phyloP scores from a whole-genome alignment of 2,113 vertebrate species.

The Myrmophylax atrothorax region DNA sequence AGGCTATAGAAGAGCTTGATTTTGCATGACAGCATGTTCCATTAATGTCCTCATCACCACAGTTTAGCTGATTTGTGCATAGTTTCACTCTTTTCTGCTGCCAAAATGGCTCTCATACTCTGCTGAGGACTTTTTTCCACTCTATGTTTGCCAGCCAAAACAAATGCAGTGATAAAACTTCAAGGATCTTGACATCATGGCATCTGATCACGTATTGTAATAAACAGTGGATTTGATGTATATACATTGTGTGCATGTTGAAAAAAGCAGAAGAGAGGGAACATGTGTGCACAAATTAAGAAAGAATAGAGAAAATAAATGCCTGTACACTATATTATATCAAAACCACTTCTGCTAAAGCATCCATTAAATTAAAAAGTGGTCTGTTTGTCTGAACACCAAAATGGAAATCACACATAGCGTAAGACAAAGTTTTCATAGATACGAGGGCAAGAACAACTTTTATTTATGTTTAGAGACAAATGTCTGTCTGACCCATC shows the following conservation, averaged over 20 bases:
- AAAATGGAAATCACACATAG: background rate
- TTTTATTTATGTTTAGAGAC: background rate
- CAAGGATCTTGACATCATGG: background rate
- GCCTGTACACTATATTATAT: background rate
- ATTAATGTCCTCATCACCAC: accelerated
- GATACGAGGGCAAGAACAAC: background rate
- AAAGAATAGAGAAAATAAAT: background rate
- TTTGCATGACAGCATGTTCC: background rate
- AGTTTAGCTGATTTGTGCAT: background rate
- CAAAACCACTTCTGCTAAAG: background rate
- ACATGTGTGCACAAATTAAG: background rate
- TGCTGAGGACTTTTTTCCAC: background rate
- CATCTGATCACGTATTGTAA: accelerated
- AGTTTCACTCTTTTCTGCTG: background rate
- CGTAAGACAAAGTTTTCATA: background rate
- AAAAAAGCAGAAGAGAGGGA: background rate
- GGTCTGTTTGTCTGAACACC: background rate
- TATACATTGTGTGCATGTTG: accelerated
- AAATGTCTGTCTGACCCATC: background rate
- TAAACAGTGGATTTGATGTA: background rate
- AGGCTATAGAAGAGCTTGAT: background rate
- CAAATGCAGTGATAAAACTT: background rate
- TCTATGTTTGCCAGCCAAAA: background rate
- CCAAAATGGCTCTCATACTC: background rate
- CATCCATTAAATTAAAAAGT: background rate